Base-by-base conservation (phyloP, 2,113 vertebrate species). In the Sinosuthora webbiana region DNA sequence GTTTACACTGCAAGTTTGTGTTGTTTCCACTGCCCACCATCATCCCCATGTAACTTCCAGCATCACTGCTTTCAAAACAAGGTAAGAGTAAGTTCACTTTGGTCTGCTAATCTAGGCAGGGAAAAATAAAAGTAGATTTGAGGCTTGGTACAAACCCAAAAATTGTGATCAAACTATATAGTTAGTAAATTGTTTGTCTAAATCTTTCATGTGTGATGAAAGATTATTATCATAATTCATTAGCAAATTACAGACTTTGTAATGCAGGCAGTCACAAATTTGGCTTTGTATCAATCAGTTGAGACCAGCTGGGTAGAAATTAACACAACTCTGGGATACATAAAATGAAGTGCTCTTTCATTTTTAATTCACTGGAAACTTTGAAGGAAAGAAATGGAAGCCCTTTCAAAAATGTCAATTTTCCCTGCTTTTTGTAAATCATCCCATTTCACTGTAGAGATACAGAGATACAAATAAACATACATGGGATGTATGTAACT, bases 181-280 rank as follows among this genome's bases (percentile, higher is more conserved):
- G 97, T 98, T 98, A 98, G 96, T 97, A 98, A 98, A 98, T 98
- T 97, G 97, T 98, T 98, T 98, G 96, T 97, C 97, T 98, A 97
- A 97, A 98, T 98, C 98, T 98, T 98, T 98, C 97, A 98, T 98
- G 97, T 98, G 97, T 97, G 98, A 98, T 98, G 97, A 98, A 98
- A 98, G 98, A 98, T 98, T 98, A 98, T 98, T 97, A 98, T 98
- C 97, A 95, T 97, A 98, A 98, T 98, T 98, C 97, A 98, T 98
- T 98, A 98, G 97, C 98, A 98, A 98, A 98, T 98, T 98, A 98
- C 96, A 97, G 97, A 98, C 97, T 98, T 98, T 98, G 97, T 98
- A 98, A 98, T 97, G 97, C 96, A 97, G 96, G 97, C 97, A 98
- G 97, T 83, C 97, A 97, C 97, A 98, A 98, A 98, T 98, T 98